Evolutionary conservation across 2,113 vertebrate genomes (phyloP), one percentile per base, ranked within the genome.

Genomic region (Antidorcas marsupialis): DNA sequence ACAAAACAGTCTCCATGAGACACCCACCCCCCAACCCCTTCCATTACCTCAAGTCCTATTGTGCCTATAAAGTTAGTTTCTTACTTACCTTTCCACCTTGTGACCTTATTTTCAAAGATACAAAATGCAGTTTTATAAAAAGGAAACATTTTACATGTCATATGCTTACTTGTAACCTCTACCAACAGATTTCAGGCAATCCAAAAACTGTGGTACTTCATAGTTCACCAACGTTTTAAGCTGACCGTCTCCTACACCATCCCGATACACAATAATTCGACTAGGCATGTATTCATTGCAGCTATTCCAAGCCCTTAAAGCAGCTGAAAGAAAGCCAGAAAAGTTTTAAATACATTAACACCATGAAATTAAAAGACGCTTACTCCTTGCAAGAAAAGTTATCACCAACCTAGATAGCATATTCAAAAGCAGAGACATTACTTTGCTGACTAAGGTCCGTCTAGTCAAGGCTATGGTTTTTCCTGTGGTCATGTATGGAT

Each of bases 171-270:
- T 95, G 94, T 99, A 99, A 92, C 99, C 99, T 25, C 98, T 95
- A 1, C 99, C 99, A 50, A 99, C 84, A 33, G 99, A 99, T 93
- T 98, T 99, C 91, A 99, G 99, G 96, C 99, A 99, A 64, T 99
- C 99, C 95, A 99, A 91, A 96, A 99, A 99, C 36, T 99, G 99
- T 6, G 99, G 97, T 2, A 99, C 99, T 98, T 99, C 99, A 0
- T 99, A 99, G 98, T 98, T 99, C 57, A 99, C 99, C 81, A 99
- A 97, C 0, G 99, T 99, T 83, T 99, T 98, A 23, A 99, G 99
- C 30, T 99, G 99, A 14, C 99, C 99, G 0, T 99, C 99, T 3
- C 99, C 99, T 12, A 99, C 99, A 0, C 99, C 99, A 36, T 99
- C 99, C 8, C 99, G 98, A 95, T 99, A 99, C 95, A 99, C 99